Evolutionary conservation across 2,888 invertebrate species (phyloP).

Genomic region (Gerris lacustris): DNA sequence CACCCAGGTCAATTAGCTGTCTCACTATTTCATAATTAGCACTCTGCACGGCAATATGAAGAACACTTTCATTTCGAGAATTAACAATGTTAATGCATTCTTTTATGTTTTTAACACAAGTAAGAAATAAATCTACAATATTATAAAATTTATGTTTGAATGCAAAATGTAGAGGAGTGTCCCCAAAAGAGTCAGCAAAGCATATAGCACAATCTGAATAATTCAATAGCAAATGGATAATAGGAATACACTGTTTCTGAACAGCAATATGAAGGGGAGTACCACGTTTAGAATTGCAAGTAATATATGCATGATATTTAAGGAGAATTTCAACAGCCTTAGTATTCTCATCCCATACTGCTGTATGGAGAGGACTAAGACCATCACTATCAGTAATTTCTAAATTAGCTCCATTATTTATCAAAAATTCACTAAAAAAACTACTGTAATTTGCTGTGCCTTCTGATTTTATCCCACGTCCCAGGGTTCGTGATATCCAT

Average conservation of each 20-base stretch:
- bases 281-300: neutral
- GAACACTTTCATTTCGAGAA: neutral
- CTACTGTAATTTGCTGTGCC: neutral
- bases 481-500: neutral
- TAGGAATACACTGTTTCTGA: neutral
- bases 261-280: neutral
- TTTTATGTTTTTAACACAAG: neutral
- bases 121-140: neutral
- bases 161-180: neutral
- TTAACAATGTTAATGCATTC: neutral
- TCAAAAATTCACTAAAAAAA: neutral
- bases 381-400: neutral
- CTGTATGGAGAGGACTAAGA: neutral
- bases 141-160: neutral
- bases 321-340: neutral
- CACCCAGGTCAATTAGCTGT: neutral
- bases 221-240: neutral
- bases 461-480: neutral
- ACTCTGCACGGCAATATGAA: neutral
- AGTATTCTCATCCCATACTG: neutral
- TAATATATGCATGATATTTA: neutral
- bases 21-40: neutral
- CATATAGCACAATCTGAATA: neutral
- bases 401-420: neutral
- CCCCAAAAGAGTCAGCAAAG: neutral